Percentiles rank a stretch among this genome's conserved stretches.
phyloP scores from a whole-genome alignment of 2,888 invertebrate genomes.

The Apamea crenata region DNA sequence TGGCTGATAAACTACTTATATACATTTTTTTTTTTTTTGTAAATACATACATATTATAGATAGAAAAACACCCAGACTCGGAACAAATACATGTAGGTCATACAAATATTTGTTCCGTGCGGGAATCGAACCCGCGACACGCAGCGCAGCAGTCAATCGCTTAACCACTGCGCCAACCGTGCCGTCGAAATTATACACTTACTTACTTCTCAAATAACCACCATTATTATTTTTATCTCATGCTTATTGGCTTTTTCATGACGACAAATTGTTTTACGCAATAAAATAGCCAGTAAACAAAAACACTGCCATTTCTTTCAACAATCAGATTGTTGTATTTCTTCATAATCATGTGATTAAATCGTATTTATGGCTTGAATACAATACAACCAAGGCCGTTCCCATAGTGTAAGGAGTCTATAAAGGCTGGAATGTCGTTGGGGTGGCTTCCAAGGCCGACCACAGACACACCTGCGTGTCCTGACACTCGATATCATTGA shows the following conservation, averaged over 20 bases:
- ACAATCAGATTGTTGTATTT: slow-evolving; percentile 11
- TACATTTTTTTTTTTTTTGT: too few species aligned
- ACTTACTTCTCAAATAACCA: neutral
- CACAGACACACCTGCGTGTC: slow-evolving; percentile 58
- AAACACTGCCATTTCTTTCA: neutral
- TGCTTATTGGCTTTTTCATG: too few species aligned
- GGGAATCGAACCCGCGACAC: too few species aligned
- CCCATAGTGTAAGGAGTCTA: slow-evolving; percentile 52
- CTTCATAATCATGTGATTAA: slow-evolving; percentile 18
- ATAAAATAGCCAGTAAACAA: neutral
- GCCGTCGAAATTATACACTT: too few species aligned
- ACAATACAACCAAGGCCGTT: slow-evolving; percentile 38
- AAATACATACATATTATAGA: too few species aligned
- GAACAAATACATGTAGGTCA: too few species aligned
- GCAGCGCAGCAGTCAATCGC: too few species aligned
- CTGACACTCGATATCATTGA: slow-evolving; percentile 55
- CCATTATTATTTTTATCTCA: slow-evolving; percentile 1
- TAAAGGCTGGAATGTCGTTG: slow-evolving; percentile 69
- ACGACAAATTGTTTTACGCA: neutral
- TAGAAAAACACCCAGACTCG: too few species aligned
- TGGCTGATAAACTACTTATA: too few species aligned
- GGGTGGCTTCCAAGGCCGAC: slow-evolving; percentile 70
- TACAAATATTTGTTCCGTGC: too few species aligned
- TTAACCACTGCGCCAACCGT: too few species aligned
- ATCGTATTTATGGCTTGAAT: slow-evolving; percentile 17